Evolutionary conservation across 2,113 vertebrate genomes (phyloP), one percentile per base, ranked within the genome.

Genomic region (Serilophus lunatus): DNA sequence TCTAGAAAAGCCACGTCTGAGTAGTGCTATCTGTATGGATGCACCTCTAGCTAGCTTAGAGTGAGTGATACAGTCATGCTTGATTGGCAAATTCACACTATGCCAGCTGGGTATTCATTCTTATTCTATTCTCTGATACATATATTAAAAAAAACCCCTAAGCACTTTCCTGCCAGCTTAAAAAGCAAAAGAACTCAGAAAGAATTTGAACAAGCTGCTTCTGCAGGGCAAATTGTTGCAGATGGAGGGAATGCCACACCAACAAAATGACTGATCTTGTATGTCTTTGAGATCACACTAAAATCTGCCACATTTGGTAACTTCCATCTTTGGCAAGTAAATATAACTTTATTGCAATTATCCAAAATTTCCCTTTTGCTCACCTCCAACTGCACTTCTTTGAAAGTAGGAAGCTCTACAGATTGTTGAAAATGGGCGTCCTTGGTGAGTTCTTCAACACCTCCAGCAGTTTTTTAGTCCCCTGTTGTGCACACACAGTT

Each of bases 51-150:
- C 75, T 90, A 59, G 50, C 79, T 87, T 95, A 80, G 76, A 95
- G 57, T 63, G 64, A 93, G 42, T 57, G 81, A 90, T 91, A 54
- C 22, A 91, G 85, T 96, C 90, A 68, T 77, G 59, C 54, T 77
- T 93, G 92, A 90, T 94, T 90, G 93, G 82, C 59, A 94, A 91
- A 96, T 96, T 96, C 94, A 86, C 90, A 90, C 87, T 80, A 35
- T 40, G 54, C 82, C 91, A 93, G 94, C 92, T 96, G 93, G 87
- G 16, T 89, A 77, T 95, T 94, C 90, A 90, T 89, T 95, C 93
- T 88, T 95, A 71, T 76, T 87, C 93, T 88, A n/a, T 91, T 90
- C 78, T 76, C 79, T 93, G 71, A 66, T 92, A 95, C 12, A 83
- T 83, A 53, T 86, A 94, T 93, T 69, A 13, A 71, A 28, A 86